Conservation (phyloP, 2,888 invertebrate species). For the Cephus runcator region DNA sequence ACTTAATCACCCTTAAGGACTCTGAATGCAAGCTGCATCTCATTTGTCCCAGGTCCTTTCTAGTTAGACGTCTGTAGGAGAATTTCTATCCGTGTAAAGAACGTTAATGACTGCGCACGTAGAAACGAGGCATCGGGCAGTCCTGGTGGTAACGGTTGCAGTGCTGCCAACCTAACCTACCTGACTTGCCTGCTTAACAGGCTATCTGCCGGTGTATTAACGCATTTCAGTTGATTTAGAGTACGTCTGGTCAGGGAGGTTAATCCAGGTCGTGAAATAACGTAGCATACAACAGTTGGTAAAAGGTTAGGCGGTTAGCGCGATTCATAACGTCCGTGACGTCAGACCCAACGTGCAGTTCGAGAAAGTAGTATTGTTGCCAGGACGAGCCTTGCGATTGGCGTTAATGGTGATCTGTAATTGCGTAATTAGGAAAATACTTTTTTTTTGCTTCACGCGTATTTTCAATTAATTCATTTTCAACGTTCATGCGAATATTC, state of each 20-base stretch:
- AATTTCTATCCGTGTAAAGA: not conserved
- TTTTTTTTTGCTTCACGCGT: not conserved
- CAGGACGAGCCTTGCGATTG: not conserved
- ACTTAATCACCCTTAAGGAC: not conserved
- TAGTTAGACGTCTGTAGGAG: not conserved
- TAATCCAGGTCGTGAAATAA: not conserved
- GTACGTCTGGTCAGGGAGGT: not conserved
- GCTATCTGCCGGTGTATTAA: not conserved
- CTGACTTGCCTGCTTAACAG: not conserved
- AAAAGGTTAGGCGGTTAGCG: not conserved
- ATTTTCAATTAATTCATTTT: not conserved
- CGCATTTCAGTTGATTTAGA: not conserved
- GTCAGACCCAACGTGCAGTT: not conserved
- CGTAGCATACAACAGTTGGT: not conserved
- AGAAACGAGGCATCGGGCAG: not conserved
- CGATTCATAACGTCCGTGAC: not conserved
- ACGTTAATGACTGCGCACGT: not conserved
- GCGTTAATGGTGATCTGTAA: not conserved
- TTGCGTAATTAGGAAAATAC: not conserved
- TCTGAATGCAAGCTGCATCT: not conserved
- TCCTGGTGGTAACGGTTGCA: not conserved
- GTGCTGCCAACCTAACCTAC: not conserved
- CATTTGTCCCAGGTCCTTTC: not conserved
- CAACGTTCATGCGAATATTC: not conserved
- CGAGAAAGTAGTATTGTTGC: not conserved